Conservation (phyloP, 2,797 vertebrate genomes). For the Sebastes trivittatus region DNA sequence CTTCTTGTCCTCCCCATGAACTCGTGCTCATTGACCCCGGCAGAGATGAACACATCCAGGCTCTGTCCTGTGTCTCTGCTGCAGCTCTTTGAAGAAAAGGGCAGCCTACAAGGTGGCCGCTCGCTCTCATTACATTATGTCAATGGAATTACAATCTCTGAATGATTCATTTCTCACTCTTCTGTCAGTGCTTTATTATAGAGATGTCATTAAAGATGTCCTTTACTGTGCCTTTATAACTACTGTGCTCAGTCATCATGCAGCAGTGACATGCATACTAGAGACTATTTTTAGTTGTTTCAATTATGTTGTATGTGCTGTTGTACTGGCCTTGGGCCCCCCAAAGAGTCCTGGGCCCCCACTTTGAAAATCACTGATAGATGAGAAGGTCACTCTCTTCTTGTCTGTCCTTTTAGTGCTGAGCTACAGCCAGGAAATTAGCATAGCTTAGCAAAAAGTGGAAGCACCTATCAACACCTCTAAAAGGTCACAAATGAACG, state of each 20-base stretch:
- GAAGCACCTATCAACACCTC: neutral
- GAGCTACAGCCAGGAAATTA: neutral
- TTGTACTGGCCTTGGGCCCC: neutral
- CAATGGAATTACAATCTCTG: slow-evolving; percentile 29
- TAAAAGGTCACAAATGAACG: neutral
- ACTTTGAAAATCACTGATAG: no score
- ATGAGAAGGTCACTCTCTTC: no score
- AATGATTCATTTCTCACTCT: slow-evolving; percentile 21
- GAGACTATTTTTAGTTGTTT: neutral
- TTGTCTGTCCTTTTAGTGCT: no score
- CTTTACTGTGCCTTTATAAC: slow-evolving; percentile 1
- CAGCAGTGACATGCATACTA: neutral
- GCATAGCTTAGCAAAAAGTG: neutral
- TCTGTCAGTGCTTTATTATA: slow-evolving; percentile 27
- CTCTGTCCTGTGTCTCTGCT: slow-evolving; percentile 1
- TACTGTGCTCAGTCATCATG: neutral
- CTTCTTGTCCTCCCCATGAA: slow-evolving; percentile 41
- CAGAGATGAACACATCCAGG: slow-evolving; percentile 22
- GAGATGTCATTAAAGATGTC: slow-evolving; percentile 40
- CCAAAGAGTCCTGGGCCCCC: neutral
- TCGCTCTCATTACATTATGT: slow-evolving; percentile 35
- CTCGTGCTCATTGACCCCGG: slow-evolving; percentile 38
- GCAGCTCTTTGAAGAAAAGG: slow-evolving; percentile 46
- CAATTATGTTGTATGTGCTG: neutral
- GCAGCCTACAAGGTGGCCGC: slow-evolving; percentile 13